Evolutionary conservation across 1,140 invertebrate genomes (phyloP), one percentile per base, ranked within the genome.

Genomic region (Plodia interpunctella): DNA sequence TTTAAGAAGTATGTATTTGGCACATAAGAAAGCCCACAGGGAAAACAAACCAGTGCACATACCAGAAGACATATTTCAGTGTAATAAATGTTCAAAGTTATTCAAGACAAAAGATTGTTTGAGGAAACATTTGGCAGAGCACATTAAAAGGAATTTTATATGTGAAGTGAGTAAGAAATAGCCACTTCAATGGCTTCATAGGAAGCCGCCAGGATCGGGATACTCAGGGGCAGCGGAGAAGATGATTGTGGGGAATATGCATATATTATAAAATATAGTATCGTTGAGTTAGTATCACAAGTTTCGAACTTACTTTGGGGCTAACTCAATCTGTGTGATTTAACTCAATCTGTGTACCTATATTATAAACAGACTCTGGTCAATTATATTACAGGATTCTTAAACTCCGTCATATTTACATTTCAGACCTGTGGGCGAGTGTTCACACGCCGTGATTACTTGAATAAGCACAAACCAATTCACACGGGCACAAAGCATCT

Each of bases 401-500:
- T n/a, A n/a, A n/a, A n/a, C n/a, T n/a, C n/a, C n/a, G n/a, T n/a
- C n/a, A n/a, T n/a, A n/a, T n/a, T n/a, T n/a, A n/a, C n/a, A n/a
- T n/a, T n/a, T n/a, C 71, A 88, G 85, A 78, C 63, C 5, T 93
- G 94, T 57, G 89, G 92, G 0, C 91, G 93, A 19, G 90, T 92
- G 17, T 93, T 94, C 66, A 90, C 83, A 3, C 91, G 93, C 55
- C 79, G 86, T 0, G 90, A 90, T 57, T 89, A 91, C 19, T 71
- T 94, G 18, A 79, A 91, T 49, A 92, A 92, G 57, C 94, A 94
- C 67, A 88, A 92, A 20, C 80, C 91, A 10, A 91, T 84, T 0
- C 93, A 93, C 74, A 92, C 91, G 0, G 92, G 93, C 0, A 93
- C 94, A 35, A 93, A 94, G 60, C 92, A 93, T 0, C 93, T 91